Percentiles rank a stretch among this genome's conserved stretches.
Conservation (phyloP, 2,113 vertebrate genomes). For the Corythornis cristatus region DNA sequence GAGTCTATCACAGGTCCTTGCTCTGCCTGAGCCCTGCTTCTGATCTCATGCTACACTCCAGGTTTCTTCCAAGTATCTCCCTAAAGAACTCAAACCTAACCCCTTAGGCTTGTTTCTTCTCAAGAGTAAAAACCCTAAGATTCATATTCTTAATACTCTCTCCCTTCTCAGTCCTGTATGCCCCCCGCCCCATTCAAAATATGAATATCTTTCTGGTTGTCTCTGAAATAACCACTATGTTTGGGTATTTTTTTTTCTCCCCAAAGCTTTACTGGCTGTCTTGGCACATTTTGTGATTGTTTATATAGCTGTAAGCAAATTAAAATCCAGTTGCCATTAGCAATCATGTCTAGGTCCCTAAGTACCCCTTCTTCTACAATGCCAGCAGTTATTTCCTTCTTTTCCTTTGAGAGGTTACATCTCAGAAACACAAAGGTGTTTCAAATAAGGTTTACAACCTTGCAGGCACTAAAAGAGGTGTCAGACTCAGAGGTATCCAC, state of each 20-base stretch:
- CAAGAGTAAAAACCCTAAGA: neutral
- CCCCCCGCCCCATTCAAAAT: neutral
- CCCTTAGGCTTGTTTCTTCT: neutral
- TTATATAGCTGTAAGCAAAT: neutral
- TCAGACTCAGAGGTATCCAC: neutral
- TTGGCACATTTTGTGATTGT: neutral
- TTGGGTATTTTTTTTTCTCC: neutral
- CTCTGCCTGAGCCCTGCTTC: neutral
- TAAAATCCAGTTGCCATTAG: neutral
- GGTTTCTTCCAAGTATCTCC: neutral
- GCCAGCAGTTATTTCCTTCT: no score
- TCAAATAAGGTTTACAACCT: neutral
- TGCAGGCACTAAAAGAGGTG: neutral
- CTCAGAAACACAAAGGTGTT: neutral
- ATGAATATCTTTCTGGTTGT: neutral
- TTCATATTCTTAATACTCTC: neutral
- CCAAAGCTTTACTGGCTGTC: neutral
- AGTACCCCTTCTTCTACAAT: neutral
- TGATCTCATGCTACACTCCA: fast-evolving
- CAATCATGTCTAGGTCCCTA: neutral
- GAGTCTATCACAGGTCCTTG: neutral
- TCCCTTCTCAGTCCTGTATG: neutral
- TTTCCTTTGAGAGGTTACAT: neutral
- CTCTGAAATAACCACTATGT: neutral
- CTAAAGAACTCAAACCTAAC: neutral